A percentile compares a stretch with the other conserved stretches of the same genome.
phyloP scores from a whole-genome alignment of 2,113 vertebrate species.

The Microtus oregoni region DNA sequence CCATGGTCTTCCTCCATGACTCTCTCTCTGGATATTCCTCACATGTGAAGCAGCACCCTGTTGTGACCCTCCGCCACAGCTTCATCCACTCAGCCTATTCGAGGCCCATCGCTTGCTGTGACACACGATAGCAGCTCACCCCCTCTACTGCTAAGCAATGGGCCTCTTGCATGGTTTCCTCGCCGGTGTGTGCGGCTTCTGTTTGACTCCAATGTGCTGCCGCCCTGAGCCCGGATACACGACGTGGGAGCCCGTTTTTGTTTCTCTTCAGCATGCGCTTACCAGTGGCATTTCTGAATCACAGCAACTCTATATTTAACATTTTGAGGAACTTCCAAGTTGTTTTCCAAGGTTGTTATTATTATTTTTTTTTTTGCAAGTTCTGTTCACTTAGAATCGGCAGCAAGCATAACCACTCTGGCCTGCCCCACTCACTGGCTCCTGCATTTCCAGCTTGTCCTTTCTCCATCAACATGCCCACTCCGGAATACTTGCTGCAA shows the following conservation, averaged over 20 bases:
- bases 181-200: fast-evolving
- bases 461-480: not conserved
- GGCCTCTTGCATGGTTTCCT: not conserved
- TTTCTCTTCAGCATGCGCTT: not conserved
- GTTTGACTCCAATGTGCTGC: too few relatives aligned
- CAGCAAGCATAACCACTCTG: not conserved
- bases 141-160: too few relatives aligned
- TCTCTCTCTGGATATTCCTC: not conserved
- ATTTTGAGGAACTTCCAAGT: not conserved
- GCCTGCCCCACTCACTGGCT: fast-evolving
- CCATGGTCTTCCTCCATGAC: fast-evolving
- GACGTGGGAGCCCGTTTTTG: not conserved
- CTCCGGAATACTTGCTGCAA: not conserved
- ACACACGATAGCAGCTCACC: fast-evolving
- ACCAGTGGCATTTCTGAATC: not conserved
- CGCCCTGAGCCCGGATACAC: not conserved
- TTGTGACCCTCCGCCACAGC: too few relatives aligned
- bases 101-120: fast-evolving
- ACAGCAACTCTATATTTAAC: not conserved
- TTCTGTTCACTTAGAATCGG: not conserved
- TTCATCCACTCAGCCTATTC: fast-evolving
- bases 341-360: not conserved
- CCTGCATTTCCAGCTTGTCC: not conserved
- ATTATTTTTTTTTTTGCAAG: not conserved
- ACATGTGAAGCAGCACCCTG: fast-evolving